Evolutionary conservation across 2,797 vertebrate genomes (phyloP), one percentile per base, ranked within the genome.

Genomic region (Borostomias antarcticus): DNA sequence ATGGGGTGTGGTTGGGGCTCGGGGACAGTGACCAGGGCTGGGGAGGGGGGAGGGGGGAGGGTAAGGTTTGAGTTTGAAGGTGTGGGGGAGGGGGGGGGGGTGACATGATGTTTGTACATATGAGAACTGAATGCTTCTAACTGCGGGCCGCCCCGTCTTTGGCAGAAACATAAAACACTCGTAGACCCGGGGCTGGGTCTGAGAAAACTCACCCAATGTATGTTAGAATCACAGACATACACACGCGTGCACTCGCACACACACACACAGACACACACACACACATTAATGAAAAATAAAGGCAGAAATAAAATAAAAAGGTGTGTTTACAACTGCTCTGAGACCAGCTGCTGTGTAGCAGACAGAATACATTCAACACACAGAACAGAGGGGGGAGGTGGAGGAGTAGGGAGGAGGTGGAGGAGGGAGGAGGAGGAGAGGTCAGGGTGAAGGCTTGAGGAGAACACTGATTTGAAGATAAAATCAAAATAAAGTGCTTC

Each of bases 401-500:
- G 47, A 17, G 8, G 48, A 23, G 23, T 1, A 1, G 9, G 47
- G n/a, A 2, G 9, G 47, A 50, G 47, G 7, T 2, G 5, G 47
- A 25, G 7, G 64, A 71, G 69, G 69, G 74, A 78, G 69, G 53
- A 73, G 30, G 47, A 40, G 2, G 37, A 73, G 66, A 68, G 54
- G 43, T 29, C 25, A n/a, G 28, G 59, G 45, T 72, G 37, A 5
- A 15, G 8, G 2, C 2, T 40, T 15, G 37, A 15, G 45, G 60
- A 66, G 66, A 89, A 95, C 94, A 96, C 93, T 94, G 92, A 87
- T 85, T 89, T 83, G 83, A 80, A 77, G 78, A 75, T 72, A 61
- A 57, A 15, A 56, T 84, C 80, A 88, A 94, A 94, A 93, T 96
- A 98, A 98, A 99, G 97, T 99, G 97, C 97, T 95, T 96, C 94